A percentile compares a stretch with the other conserved stretches of the same genome.
Evolutionary conservation across 1,140 invertebrate genomes (phyloP).

Genomic region (Diabrotica undecimpunctata): DNA sequence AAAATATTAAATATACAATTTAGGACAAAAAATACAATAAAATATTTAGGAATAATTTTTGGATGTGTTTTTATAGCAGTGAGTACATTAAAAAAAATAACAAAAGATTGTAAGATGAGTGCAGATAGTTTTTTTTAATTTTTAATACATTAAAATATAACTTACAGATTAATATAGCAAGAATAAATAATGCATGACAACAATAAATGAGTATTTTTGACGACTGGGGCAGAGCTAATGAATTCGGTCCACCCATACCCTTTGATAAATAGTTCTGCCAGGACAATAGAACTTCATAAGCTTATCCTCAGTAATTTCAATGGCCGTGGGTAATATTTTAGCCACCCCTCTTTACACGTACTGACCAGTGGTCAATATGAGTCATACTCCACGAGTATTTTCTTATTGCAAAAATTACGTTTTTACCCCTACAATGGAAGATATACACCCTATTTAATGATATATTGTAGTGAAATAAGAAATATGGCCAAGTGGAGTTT

Average conservation of each 20-base stretch:
- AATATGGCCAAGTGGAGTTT: conserved; percentile 29
- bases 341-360: conserved; percentile 18
- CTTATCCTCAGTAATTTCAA: conserved; percentile 14
- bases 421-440: conserved; percentile 23
- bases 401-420: conserved; percentile 30
- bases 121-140: no score
- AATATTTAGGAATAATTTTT: no score
- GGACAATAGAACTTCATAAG: conserved; percentile 13
- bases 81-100: no score
- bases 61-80: no score
- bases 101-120: no score
- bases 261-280: conserved; percentile 7
- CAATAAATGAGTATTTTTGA: no score
- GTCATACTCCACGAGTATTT: conserved; percentile 25
- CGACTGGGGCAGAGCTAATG: not conserved
- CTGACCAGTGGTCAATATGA: conserved; percentile 37
- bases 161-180: no score
- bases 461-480: conserved; percentile 31
- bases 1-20: no score
- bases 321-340: conserved; percentile 15
- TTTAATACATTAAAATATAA: no score
- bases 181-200: no score
- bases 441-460: conserved; percentile 24
- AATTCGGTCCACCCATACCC: not conserved
- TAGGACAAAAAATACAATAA: no score